Base-by-base conservation (phyloP, 2,797 vertebrate genomes). In the Channallabes apus region DNA sequence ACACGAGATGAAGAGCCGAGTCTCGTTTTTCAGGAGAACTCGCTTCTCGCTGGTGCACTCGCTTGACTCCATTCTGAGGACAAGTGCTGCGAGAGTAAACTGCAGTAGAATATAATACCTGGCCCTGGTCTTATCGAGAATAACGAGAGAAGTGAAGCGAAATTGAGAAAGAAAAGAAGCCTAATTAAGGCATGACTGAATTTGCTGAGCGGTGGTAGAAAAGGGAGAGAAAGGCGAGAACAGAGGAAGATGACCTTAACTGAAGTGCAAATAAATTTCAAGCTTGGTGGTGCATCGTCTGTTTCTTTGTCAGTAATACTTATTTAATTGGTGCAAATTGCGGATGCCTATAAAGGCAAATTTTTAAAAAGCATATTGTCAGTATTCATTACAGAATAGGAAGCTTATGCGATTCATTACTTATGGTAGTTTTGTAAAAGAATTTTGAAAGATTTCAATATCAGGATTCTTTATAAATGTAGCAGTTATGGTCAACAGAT, bases 1-100 rank as follows among this genome's bases (percentile, higher is more conserved):
- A 88, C 86, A 88, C 75, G 76, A 85, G 83, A 83, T 65, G 73
- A 67, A 69, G 64, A 58, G 80, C 35, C 22, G 35, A 35, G 76
- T 87, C 84, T 88, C 83, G 6, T 58, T 81, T 88, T 88, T 85
- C 87, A 88, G 67, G 64, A 68, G 32, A 68, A 86, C 78, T 61
- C 12, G 51, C 51, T 54, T 54, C 51, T 54, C 51, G 51, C 80
- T 58, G 41, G 46, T 29, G 62, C 46, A 81, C 58, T 32, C 6
- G 27, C 80, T 80, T 59, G 24, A 64, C 56, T 80, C 72, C 35
- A 68, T 77, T 27, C 29, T 69, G 59, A 65, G 27, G 54, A 84
- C 82, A 79, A 82, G 71, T 82, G 29, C 77, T 73, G 69, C 29
- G 3, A 51, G 83, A 86, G 54, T 56, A 77, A 85, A 85, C 22